Percentiles rank a stretch among this genome's conserved stretches.
phyloP scores from a whole-genome alignment of 2,797 vertebrate genomes.

The Enteromius fasciolatus region DNA sequence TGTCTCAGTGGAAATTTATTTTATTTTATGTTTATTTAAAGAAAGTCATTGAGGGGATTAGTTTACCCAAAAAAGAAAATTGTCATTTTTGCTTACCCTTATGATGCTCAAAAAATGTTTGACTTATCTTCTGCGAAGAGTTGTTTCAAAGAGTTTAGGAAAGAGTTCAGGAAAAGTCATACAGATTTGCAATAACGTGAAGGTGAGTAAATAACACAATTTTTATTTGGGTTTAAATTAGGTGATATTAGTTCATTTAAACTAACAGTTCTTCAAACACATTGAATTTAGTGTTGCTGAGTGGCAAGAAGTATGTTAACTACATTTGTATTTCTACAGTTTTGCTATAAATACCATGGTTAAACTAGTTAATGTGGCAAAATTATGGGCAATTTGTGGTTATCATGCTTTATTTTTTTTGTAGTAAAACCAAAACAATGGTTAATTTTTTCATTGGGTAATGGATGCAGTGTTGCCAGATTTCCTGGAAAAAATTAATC shows the following conservation, averaged over 20 bases:
- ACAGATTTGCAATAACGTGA: neutral
- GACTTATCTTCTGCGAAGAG: too few relatives aligned
- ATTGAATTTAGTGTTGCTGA: neutral
- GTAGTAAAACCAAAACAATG: neutral
- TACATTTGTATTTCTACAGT: neutral
- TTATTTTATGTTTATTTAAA: neutral
- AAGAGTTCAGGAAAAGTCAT: too few relatives aligned
- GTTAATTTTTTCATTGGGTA: neutral
- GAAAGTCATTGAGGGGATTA: neutral
- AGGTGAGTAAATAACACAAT: neutral
- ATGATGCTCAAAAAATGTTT: neutral
- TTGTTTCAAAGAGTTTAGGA: too few relatives aligned
- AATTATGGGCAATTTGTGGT: neutral
- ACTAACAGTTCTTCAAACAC: neutral
- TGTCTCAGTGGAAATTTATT: neutral
- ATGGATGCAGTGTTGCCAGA: neutral
- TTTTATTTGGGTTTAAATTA: neutral
- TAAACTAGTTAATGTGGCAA: neutral
- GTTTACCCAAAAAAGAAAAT: neutral
- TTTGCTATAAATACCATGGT: neutral
- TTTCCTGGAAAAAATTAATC: neutral
- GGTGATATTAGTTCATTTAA: neutral
- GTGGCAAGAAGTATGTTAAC: neutral
- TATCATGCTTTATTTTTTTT: neutral
- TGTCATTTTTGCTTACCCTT: neutral